These are phyloP conservation scores for Myripristis jacobus DNA, from an alignment of 2,797 vertebrate genomes.

Conservation along the genomic window DNA sequence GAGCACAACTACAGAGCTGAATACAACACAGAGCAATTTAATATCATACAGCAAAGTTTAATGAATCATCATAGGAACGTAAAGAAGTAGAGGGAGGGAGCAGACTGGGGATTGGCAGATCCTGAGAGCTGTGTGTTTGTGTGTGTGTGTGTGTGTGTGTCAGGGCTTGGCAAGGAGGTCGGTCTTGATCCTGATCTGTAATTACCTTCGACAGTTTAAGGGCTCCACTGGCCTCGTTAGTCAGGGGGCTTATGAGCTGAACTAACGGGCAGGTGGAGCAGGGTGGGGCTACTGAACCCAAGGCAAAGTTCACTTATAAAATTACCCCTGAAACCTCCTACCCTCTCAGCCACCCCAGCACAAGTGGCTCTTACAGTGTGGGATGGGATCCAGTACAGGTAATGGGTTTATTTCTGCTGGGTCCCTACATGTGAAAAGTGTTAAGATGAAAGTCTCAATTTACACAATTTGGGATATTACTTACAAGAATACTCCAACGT, in stretches of 20 bases:
- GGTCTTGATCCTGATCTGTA: constrained; percentile 4
- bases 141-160: background rate
- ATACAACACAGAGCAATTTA: background rate
- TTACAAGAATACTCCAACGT: background rate
- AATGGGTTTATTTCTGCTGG: background rate
- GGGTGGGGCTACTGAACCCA: too few relatives aligned
- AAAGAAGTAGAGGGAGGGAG: background rate
- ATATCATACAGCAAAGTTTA: background rate
- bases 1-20: background rate
- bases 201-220: background rate
- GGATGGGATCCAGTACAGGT: background rate
- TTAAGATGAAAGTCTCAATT: background rate
- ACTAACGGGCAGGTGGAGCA: background rate
- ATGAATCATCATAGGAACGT: too few relatives aligned
- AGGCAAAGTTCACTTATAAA: background rate
- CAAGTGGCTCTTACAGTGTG: background rate
- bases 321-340: background rate
- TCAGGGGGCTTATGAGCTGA: background rate
- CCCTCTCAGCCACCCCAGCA: background rate
- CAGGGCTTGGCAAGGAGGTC: background rate
- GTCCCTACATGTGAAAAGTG: background rate
- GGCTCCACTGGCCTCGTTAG: background rate
- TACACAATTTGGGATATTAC: background rate
- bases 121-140: background rate
- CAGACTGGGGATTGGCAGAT: background rate